Conservation (phyloP, 2,888 invertebrate genomes). For the Amphipyra berbera region DNA sequence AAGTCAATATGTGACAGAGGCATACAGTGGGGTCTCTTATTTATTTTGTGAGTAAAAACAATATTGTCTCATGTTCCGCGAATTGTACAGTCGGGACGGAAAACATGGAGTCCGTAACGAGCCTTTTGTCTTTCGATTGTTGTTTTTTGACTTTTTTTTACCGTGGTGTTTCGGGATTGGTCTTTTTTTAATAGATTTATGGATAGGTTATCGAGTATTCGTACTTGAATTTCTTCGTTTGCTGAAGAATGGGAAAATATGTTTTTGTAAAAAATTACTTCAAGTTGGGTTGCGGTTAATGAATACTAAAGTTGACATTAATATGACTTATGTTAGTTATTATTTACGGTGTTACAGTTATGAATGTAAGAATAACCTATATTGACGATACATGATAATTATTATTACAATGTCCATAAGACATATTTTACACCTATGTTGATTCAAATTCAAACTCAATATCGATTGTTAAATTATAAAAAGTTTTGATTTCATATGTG, state of each 20-base stretch:
- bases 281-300: no score
- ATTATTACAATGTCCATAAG: no score
- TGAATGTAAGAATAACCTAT: no score
- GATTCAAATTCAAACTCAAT: no score
- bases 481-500: no score
- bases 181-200: conserved; percentile 13
- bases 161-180: conserved; percentile 1
- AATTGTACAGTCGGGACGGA: conserved; percentile 30
- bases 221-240: conserved; percentile 5
- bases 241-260: not conserved
- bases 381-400: no score
- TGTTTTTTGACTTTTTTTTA: conserved; percentile 4
- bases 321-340: no score
- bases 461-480: no score
- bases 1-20: conserved; percentile 45
- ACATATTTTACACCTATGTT: no score
- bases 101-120: conserved; percentile 22
- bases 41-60: conserved; percentile 47
- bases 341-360: no score
- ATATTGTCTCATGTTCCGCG: conserved; percentile 49
- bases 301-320: no score
- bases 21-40: conserved; percentile 34
- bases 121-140: conserved; percentile 18
- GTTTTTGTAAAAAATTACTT: no score
- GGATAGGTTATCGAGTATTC: not conserved